Evolutionary conservation across 2,888 invertebrate species (phyloP).

Genomic region (Seira musarum): DNA sequence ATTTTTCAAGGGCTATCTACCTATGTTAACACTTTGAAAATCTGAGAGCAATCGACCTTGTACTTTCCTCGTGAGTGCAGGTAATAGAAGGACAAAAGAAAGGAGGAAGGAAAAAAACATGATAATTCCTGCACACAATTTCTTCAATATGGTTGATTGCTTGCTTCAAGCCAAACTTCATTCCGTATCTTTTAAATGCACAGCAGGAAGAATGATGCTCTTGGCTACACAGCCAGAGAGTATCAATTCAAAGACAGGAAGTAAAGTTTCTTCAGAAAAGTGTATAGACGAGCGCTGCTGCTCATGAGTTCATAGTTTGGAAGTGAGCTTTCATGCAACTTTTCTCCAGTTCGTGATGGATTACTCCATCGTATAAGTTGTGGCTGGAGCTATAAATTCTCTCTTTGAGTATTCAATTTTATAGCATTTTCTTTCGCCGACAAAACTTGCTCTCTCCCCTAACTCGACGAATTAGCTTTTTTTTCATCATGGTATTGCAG

Average conservation of each 20-base stretch:
- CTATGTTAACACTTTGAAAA: no score
- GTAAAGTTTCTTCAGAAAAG: not conserved
- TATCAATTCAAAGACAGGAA: constrained; percentile 10
- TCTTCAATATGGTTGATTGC: not conserved
- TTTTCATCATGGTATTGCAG: not conserved
- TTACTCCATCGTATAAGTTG: constrained; percentile 51
- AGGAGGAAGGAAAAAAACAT: not conserved
- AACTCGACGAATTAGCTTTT: not conserved
- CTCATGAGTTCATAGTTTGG: constrained; percentile 33
- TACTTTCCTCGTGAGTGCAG: no score
- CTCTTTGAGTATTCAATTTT: constrained; percentile 1
- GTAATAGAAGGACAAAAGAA: not conserved
- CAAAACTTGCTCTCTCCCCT: not conserved
- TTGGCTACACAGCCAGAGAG: not conserved
- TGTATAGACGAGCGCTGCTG: not conserved
- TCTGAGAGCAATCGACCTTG: no score
- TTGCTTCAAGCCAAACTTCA: not conserved
- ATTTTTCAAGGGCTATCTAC: no score
- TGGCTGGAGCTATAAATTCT: constrained; percentile 39
- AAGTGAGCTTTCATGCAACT: constrained; percentile 35
- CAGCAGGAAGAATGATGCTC: constrained; percentile 7
- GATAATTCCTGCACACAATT: not conserved
- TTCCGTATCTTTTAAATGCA: constrained; percentile 1
- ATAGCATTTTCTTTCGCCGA: constrained; percentile 1
- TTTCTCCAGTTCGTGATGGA: constrained; percentile 53